Evolutionary conservation across 2,797 vertebrate genomes (phyloP), one percentile per base, ranked within the genome.

Genomic region (Centroberyx gerrardi): DNA sequence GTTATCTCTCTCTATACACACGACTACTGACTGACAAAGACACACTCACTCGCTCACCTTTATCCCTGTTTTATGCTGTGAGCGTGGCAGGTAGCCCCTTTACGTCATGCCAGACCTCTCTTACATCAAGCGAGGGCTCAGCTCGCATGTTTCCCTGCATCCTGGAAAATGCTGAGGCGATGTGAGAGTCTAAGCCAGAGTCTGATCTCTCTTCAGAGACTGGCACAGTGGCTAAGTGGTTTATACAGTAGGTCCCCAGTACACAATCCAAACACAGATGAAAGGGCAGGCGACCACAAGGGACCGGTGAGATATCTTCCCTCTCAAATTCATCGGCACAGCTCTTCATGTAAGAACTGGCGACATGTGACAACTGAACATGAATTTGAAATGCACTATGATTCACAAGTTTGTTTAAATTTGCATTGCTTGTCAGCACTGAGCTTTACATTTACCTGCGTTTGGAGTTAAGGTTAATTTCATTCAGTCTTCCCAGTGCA

Each of bases 1-100:
- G 67, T 85, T 92, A 90, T 93, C 87, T 70, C 56, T 14, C 69
- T 62, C 38, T 78, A 83, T 77, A 76, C 65, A 76, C 65, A 75
- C 42, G 12, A 60, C 83, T 59, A 62, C 65, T 62, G 63, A 61
- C 68, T 67, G 72, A 60, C 67, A 69, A 69, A 82, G 74, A 56
- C 28, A 29, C 27, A 46, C 40, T 46, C 40, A 60, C 64, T 60
- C 17, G 48, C 29, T 73, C 48, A 55, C 60, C 58, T 62, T 49
- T 40, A 10, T 48, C 42, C 40, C 29, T 59, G 40, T 18, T 44
- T 69, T 58, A 18, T 40, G 61, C 53, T 60, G 22, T 33, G 51
- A 53, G 62, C 9, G 28, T 27, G 7, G 18, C 52, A 13, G 8
- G 18, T 8, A 18, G 22, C 1, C 48, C 18, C 49, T 40, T 52